These are phyloP conservation scores for Scylla paramamosain DNA, from an alignment of 1,140 invertebrate genomes.

Conservation along the genomic window DNA sequence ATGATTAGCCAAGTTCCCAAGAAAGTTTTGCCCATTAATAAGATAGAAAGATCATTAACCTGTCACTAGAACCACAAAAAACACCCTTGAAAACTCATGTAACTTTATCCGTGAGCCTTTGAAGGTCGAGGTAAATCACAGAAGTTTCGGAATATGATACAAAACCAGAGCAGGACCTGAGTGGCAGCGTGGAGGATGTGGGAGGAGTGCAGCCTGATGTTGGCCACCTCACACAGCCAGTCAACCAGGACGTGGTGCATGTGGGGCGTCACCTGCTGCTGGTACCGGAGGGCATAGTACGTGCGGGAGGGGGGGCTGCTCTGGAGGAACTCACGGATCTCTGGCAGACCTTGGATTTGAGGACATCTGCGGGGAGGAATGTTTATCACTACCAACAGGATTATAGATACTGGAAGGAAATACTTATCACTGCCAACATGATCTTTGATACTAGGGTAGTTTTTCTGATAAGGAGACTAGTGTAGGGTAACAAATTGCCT, in stretches of 20 bases:
- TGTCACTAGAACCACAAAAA: too few relatives aligned
- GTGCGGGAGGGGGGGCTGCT: slow-evolving; percentile 59
- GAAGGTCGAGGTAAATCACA: too few relatives aligned
- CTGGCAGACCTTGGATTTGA: slow-evolving; percentile 37
- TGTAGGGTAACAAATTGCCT: too few relatives aligned
- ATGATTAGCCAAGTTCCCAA: too few relatives aligned
- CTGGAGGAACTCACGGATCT: slow-evolving; percentile 61
- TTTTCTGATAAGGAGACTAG: too few relatives aligned
- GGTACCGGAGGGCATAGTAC: slow-evolving; percentile 40
- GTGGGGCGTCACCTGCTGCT: slow-evolving; percentile 47
- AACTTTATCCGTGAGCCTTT: too few relatives aligned
- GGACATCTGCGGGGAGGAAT: slow-evolving; percentile 6
- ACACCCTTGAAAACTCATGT: too few relatives aligned
- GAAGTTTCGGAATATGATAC: too few relatives aligned
- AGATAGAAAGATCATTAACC: too few relatives aligned
- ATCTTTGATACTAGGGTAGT: too few relatives aligned
- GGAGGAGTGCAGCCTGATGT: slow-evolving; percentile 37
- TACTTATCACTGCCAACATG: too few relatives aligned
- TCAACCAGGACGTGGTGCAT: slow-evolving; percentile 65
- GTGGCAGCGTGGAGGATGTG: slow-evolving; percentile 49
- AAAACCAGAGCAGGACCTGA: slow-evolving; percentile 30
- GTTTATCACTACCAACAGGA: background rate
- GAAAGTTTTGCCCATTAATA: too few relatives aligned
- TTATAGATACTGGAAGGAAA: background rate
- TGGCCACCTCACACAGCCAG: slow-evolving; percentile 61